Evolutionary conservation across 2,113 vertebrate genomes (phyloP), one percentile per base, ranked within the genome.

Genomic region (Channa argus): DNA sequence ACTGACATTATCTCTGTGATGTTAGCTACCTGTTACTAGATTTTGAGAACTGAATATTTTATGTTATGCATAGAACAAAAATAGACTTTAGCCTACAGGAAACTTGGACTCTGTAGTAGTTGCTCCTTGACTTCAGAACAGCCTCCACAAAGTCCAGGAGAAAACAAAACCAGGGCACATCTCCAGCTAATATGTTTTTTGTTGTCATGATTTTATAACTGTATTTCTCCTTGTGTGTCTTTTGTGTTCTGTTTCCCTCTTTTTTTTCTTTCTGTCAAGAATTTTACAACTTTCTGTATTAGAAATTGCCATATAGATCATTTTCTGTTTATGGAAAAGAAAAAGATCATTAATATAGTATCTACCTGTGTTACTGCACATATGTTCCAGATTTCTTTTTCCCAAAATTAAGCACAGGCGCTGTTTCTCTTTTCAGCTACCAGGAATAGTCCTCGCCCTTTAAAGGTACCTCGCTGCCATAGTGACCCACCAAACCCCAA

Each of bases 401-500:
- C 37, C 74, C 37, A 61, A 49, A 84, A 47, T 66, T 0, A 24
- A 46, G 10, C 53, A n/a, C 3, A 59, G 39, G 5, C 24, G 24
- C 2, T 54, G 1, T 71, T 15, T 84, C 62, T 8, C 12, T 74
- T 79, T 84, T 52, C 89, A 99, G 98, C 80, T 72, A 94, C 97
- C 80, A 96, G 98, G 79, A 99, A 97, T 89, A 98, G 95, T 82
- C 97, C 98, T 73, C 97, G 98, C 55, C 97, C 98, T 36, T 94
- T 98, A 54, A 99, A 99, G 92, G 97, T 99, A 9, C 98, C 97
- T 38, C 96, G 98, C 15, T 99, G 97, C 87, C 96, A 99, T 41
- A 99, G 98, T 24, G 98, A 99, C 87, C 98, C 98, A 73, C 97
- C 98, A 34, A 99, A 99, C 87, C 97, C 98, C 11, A 96, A 96